Percentiles rank a stretch among this genome's conserved stretches.
Conservation (phyloP, 2,113 vertebrate genomes). For the Syngnathus floridae region DNA sequence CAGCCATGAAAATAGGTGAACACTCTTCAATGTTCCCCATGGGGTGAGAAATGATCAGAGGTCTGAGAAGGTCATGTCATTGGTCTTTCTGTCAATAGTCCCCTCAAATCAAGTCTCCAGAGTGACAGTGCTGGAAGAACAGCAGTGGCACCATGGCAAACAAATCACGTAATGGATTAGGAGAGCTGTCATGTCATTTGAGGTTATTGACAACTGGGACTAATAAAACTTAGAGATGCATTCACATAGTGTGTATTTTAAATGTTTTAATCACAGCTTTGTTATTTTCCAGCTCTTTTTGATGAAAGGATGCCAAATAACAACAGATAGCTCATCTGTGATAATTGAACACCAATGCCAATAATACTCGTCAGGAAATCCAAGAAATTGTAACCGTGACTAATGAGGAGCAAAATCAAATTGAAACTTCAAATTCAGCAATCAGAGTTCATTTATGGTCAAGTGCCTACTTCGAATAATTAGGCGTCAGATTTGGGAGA, state of each 20-base stretch:
- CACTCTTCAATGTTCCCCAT: background rate
- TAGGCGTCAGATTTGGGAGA: background rate
- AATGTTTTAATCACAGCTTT: background rate
- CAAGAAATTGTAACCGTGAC: background rate
- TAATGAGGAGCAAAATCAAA: background rate
- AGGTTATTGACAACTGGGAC: slow-evolving; percentile 1
- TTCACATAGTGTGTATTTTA: background rate
- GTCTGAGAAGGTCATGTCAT: slow-evolving; percentile 12
- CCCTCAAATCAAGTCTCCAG: slow-evolving; percentile 26
- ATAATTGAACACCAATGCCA: background rate
- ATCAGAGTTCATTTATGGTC: slow-evolving; percentile 2
- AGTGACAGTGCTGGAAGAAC: background rate
- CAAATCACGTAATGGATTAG: background rate
- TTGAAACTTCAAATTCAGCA: background rate
- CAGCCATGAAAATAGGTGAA: slow-evolving; percentile 15
- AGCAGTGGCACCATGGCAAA: slow-evolving; percentile 7
- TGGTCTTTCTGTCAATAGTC: slow-evolving; percentile 29
- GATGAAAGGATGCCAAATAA: background rate
- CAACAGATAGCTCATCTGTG: background rate
- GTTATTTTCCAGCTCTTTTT: background rate
- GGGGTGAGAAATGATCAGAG: slow-evolving; percentile 23
- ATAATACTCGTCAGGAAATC: background rate
- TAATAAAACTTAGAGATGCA: background rate
- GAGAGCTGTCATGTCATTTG: slow-evolving; percentile 14
- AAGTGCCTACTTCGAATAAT: background rate